A percentile compares a stretch with the other conserved stretches of the same genome.
phyloP scores from a whole-genome alignment of 2,113 vertebrate species.

The Collichthys lucidus region DNA sequence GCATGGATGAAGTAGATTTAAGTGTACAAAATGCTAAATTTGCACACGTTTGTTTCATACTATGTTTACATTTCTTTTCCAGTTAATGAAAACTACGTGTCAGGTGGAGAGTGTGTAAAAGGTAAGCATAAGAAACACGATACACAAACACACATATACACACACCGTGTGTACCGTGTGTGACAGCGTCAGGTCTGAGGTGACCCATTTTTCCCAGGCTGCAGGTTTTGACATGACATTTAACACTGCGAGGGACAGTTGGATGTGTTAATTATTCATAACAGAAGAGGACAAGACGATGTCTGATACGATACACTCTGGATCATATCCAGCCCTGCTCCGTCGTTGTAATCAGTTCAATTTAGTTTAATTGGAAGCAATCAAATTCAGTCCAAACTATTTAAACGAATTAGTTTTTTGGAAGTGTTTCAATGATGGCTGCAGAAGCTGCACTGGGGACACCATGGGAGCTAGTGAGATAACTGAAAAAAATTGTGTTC shows the following conservation, averaged over 20 bases:
- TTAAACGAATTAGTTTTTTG: not conserved
- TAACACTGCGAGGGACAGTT: conserved; percentile 46
- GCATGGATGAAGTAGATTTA: not conserved
- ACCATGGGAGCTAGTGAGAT: not conserved
- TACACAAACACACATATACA: conserved; percentile 20
- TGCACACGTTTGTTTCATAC: not conserved
- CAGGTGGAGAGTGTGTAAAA: conserved; percentile 59
- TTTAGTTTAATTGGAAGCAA: conserved; percentile 2
- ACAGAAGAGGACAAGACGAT: not conserved
- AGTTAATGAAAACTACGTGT: conserved; percentile 70
- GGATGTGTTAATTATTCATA: conserved; percentile 49
- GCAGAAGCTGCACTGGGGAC: no score
- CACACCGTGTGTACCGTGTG: conserved; percentile 8
- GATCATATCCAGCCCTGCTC: conserved; percentile 1
- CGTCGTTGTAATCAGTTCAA: conserved; percentile 3
- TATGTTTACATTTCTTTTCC: conserved; percentile 28
- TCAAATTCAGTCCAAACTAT: not conserved
- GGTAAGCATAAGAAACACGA: conserved; percentile 65
- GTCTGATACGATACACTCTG: conserved; percentile 28
- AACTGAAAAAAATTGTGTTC: not conserved
- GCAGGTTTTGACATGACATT: conserved; percentile 53
- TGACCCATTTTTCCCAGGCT: conserved; percentile 47
- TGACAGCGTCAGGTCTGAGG: conserved; percentile 14
- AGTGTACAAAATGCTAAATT: not conserved
- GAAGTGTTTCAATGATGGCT: no score